These are phyloP conservation scores for Alethe castanea DNA, from an alignment of 2,113 vertebrate genomes.

Conservation along the genomic window DNA sequence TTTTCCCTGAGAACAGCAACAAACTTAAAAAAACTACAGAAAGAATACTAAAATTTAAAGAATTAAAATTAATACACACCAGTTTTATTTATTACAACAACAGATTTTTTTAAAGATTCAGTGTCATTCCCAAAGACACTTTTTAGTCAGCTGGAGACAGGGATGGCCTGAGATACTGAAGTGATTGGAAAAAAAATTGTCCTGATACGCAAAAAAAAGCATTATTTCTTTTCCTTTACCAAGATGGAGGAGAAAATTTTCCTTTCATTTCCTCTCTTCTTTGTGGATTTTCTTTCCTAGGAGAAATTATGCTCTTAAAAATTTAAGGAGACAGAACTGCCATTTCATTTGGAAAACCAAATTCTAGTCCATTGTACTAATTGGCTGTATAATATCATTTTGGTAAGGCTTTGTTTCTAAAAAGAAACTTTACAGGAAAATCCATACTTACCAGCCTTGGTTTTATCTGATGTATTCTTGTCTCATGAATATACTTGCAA, in stretches of 20 bases:
- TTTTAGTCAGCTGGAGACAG: not conserved
- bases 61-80: not conserved
- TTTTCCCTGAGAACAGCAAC: not conserved
- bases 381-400: not conserved
- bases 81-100: not conserved
- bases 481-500: not conserved
- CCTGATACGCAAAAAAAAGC: not conserved
- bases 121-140: not conserved
- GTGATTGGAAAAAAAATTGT: not conserved
- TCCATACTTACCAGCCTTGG: not conserved
- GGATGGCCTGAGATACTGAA: not conserved
- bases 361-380: not conserved
- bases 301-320: not conserved
- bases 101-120: not conserved
- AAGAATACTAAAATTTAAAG: not conserved
- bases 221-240: not conserved
- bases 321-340: not conserved
- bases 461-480: not conserved
- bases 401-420: not conserved
- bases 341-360: not conserved
- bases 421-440: not conserved
- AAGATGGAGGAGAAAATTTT: not conserved
- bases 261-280: not conserved
- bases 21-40: not conserved
- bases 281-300: not conserved